Evolutionary conservation across 1,140 invertebrate genomes (phyloP).

Genomic region (Heliconius melpomene): DNA sequence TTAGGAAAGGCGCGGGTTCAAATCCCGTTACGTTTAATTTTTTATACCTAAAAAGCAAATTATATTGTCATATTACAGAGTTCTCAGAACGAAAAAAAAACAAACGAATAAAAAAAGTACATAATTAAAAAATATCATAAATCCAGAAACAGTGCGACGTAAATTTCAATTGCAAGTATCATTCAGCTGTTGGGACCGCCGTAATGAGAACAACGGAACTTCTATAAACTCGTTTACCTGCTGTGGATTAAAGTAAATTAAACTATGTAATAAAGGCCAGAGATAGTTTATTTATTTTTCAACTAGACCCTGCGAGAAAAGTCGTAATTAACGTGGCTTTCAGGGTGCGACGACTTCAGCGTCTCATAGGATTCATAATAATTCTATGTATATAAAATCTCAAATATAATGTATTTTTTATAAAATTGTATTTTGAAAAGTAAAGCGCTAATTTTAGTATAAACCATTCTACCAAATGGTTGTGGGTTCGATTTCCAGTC

Average conservation of each 20-base stretch:
- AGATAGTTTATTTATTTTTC: slow-evolving; percentile 62
- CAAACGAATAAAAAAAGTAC: background rate
- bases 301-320: slow-evolving; percentile 52
- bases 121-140: background rate
- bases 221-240: slow-evolving; percentile 50
- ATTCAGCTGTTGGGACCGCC: slow-evolving; percentile 33
- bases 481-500: no score
- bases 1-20: no score
- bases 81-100: background rate
- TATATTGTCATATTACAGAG: no score
- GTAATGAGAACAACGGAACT: slow-evolving; percentile 50
- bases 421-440: no score
- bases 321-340: slow-evolving; percentile 65
- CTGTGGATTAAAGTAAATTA: slow-evolving; percentile 54
- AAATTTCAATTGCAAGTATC: slow-evolving; percentile 49
- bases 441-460: no score
- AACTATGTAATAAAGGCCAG: slow-evolving; percentile 51
- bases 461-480: no score
- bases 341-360: slow-evolving; percentile 37
- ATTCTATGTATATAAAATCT: background rate
- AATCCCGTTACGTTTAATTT: no score
- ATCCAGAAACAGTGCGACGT: slow-evolving; percentile 27
- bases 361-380: slow-evolving; percentile 47
- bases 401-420: background rate
- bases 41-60: no score